Conservation (phyloP, 2,113 vertebrate genomes). For the Ardeotis arabs region DNA sequence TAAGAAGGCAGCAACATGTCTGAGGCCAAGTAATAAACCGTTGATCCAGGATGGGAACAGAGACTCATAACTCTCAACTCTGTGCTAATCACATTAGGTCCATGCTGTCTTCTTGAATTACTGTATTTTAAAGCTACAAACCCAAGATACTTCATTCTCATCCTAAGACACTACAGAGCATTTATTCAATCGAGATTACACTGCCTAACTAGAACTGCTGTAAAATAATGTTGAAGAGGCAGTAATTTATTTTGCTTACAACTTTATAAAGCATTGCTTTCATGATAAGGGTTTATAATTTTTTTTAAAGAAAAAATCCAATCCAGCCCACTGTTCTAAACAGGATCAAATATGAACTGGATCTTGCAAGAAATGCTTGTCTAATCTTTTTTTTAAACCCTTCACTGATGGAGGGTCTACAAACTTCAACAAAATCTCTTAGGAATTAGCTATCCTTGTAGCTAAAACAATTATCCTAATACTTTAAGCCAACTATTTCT, state of each 20-base stretch:
- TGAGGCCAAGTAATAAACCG: neutral
- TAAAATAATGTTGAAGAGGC: neutral
- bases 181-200: neutral
- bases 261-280: neutral
- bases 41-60: neutral
- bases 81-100: neutral
- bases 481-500: neutral
- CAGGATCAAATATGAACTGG: neutral
- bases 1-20: neutral
- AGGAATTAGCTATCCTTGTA: neutral
- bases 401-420: neutral
- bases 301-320: neutral
- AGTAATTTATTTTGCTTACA: neutral
- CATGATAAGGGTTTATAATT: neutral
- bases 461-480: neutral
- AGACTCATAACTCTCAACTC: neutral
- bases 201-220: neutral
- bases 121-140: neutral
- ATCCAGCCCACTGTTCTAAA: neutral
- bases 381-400: neutral
- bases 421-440: neutral
- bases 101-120: neutral
- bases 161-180: neutral
- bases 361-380: neutral
- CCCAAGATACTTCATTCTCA: neutral